phyloP scores from a whole-genome alignment of 2,113 vertebrate genomes.

The Pygathrix nemaeus region DNA sequence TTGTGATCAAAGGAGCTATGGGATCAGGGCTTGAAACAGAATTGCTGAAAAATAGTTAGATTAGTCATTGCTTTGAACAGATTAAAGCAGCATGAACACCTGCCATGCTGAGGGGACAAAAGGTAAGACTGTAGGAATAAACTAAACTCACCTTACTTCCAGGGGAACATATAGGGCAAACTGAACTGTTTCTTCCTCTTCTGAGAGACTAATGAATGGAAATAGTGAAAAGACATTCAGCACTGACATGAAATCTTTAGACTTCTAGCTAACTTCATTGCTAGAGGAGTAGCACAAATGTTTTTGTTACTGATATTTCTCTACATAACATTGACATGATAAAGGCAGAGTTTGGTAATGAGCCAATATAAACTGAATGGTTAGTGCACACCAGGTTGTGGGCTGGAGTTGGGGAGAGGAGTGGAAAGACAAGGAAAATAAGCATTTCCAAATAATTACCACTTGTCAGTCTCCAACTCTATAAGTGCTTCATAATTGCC shows the following conservation, averaged over 20 bases:
- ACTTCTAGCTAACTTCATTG: slow-evolving; percentile 36
- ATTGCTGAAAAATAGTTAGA: slow-evolving; percentile 40
- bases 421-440: background rate
- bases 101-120: slow-evolving; percentile 44
- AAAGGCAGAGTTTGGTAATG: slow-evolving; percentile 44
- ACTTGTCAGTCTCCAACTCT: slow-evolving; percentile 46
- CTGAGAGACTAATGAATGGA: background rate
- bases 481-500: slow-evolving; percentile 57
- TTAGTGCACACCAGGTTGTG: background rate
- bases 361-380: slow-evolving; percentile 48
- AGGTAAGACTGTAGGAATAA: slow-evolving; percentile 8
- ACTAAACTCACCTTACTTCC: slow-evolving; percentile 39
- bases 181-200: slow-evolving; percentile 5
- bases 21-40: background rate
- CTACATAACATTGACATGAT: slow-evolving; percentile 44
- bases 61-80: slow-evolving; percentile 55
- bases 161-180: background rate
- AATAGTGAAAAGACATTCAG: slow-evolving; percentile 45
- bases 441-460: slow-evolving; percentile 60
- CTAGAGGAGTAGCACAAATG: slow-evolving; percentile 23
- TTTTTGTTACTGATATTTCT: slow-evolving; percentile 64
- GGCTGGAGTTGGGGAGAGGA: background rate
- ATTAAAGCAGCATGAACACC: slow-evolving; percentile 6
- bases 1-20: slow-evolving; percentile 36
- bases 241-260: slow-evolving; percentile 56